Evolutionary conservation across 2,888 invertebrate species (phyloP).

Genomic region (Pyralis farinalis): DNA sequence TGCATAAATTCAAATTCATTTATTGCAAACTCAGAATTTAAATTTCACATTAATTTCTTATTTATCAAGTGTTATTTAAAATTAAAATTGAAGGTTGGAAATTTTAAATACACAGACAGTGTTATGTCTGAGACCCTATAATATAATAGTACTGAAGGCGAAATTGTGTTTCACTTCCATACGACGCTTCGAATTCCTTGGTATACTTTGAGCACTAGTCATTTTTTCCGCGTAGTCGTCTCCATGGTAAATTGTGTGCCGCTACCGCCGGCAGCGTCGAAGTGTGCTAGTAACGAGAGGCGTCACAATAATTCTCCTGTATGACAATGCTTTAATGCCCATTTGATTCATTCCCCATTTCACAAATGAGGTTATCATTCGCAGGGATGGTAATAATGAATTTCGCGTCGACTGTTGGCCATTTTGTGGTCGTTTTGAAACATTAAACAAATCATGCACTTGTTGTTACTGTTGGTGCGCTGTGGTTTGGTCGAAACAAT

Average conservation of each 20-base stretch:
- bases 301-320: conserved; percentile 78
- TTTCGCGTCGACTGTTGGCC: conserved; percentile 54
- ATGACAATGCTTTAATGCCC: conserved; percentile 78
- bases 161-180: too few relatives aligned
- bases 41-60: too few relatives aligned
- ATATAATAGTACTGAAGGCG: too few relatives aligned
- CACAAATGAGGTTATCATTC: conserved; percentile 77
- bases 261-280: conserved; percentile 53
- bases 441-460: conserved; percentile 12
- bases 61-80: too few relatives aligned
- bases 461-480: conserved; percentile 1
- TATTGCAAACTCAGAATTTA: too few relatives aligned
- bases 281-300: conserved; percentile 70
- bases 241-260: conserved; percentile 29
- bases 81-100: too few relatives aligned
- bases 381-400: conserved; percentile 66
- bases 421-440: conserved; percentile 32
- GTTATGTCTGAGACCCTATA: too few relatives aligned
- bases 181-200: too few relatives aligned
- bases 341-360: conserved; percentile 73
- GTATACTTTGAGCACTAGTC: too few relatives aligned
- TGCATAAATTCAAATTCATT: too few relatives aligned
- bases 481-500: background rate
- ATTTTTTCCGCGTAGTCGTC: conserved; percentile 12
- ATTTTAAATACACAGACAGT: too few relatives aligned